Evolutionary conservation across 1,140 invertebrate species (phyloP), one percentile per base, ranked within the genome.

Genomic region (Neotoxoptera formosana): DNA sequence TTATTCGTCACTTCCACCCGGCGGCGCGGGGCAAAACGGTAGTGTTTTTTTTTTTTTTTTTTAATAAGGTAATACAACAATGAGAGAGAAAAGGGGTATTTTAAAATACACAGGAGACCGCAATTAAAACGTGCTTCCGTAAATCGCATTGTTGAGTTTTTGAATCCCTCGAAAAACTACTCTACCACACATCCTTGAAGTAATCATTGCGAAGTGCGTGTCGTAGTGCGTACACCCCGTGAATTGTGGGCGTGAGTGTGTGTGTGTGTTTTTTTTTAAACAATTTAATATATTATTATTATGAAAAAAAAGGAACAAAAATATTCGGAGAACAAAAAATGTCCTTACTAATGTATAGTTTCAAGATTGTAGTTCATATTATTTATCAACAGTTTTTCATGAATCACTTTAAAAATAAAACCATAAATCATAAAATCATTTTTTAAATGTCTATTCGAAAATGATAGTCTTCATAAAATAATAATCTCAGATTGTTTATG

Each of bases 41-140:
- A 23, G 25, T 90, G 83, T 84, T 45, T 25, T 84, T 45, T 84
- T 76, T 56, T 56, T 90, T 56, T 56, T 34, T 60, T 36, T 56
- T 60, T 56, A 67, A 90, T 90, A 60, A 90, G 89, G 89, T 90
- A 67, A 60, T 90, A 90, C n/a, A 90, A 90, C 36, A 90, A 90
- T 30, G n/a, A n/a, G 51, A 90, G 56, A 67, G 56, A 45, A 45
- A 45, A 45, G 41, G 36, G 53, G 56, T 45, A 67, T 67, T 90
- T 90, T 90, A 45, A 45, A 67, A 67, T 90, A 41, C 34, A 90
- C 88, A 90, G 51, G 23, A 60, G 56, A 90, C 53, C 89, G 89
- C 36, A 90, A 90, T 67, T 67, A 90, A 90, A 90, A 67, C 56
- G 89, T 30, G 34, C 89, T 88, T 41, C 89, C 89, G 53, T 45